Conservation (phyloP, 1,140 invertebrate species). For the Atta texana region DNA sequence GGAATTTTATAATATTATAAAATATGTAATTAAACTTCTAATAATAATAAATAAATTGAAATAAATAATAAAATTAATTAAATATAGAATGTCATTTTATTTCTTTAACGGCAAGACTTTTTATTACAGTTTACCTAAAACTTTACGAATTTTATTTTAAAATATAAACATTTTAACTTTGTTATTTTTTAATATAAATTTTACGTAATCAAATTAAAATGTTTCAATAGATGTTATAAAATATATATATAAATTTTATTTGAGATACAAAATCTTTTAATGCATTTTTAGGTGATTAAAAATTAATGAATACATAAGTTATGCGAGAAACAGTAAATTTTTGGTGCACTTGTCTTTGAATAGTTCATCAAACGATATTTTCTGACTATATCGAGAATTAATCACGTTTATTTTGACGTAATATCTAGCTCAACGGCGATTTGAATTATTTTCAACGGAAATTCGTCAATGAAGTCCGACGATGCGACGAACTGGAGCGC, state of each 20-base stretch:
- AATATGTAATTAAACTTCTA: neutral
- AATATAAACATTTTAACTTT: neutral
- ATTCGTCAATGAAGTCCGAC: conserved; percentile 74
- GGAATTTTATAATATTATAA: neutral
- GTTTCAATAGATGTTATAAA: no score
- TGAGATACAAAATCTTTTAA: neutral
- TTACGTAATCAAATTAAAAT: no score
- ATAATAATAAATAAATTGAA: neutral
- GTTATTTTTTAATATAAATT: no score
- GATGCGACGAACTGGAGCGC: conserved; percentile 87
- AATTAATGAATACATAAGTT: neutral
- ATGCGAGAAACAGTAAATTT: neutral
- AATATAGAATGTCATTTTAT: neutral
- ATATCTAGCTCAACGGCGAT: conserved; percentile 91
- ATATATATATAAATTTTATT: neutral
- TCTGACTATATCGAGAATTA: neutral
- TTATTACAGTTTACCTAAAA: neutral
- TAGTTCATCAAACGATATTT: neutral
- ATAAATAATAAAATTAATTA: neutral
- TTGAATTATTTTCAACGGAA: conserved; percentile 94
- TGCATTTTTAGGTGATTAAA: neutral
- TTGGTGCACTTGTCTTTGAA: neutral
- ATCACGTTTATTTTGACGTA: neutral
- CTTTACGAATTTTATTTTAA: neutral
- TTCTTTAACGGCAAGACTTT: neutral